These are phyloP conservation scores for Plecturocebus donacophilus DNA, from an alignment of 2,113 vertebrate species.

Conservation along the genomic window DNA sequence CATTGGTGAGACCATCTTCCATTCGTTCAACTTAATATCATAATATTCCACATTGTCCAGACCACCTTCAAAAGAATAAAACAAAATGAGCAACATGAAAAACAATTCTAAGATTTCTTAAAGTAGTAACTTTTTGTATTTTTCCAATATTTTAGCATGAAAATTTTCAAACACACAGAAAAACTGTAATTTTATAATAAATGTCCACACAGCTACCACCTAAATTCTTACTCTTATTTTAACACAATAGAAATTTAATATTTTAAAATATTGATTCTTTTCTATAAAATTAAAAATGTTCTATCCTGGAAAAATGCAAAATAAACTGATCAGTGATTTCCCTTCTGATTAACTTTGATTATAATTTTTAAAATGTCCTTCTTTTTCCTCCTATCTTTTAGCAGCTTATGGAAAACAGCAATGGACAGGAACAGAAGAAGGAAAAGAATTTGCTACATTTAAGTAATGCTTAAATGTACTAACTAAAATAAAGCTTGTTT, in stretches of 20 bases:
- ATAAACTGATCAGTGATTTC: not conserved
- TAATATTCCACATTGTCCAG: slow-evolving; percentile 98
- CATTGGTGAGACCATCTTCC: slow-evolving; percentile 95
- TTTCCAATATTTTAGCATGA: slow-evolving; percentile 15
- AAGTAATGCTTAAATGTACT: not conserved
- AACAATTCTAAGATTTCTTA: not conserved
- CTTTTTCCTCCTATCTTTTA: slow-evolving; percentile 1
- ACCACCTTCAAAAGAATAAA: slow-evolving; percentile 88
- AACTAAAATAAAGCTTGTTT: not conserved
- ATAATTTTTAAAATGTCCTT: slow-evolving; percentile 29
- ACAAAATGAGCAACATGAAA: slow-evolving; percentile 32
- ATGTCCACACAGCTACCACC: not conserved
- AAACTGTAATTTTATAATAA: slow-evolving; percentile 33
- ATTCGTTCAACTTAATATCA: slow-evolving; percentile 95
- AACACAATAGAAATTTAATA: slow-evolving; percentile 6
- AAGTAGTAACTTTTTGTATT: slow-evolving; percentile 3
- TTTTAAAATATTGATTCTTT: not conserved
- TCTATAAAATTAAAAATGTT: slow-evolving; percentile 29
- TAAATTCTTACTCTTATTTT: slow-evolving; percentile 38
- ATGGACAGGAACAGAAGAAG: not conserved
- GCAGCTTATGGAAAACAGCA: slow-evolving; percentile 31
- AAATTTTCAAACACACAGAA: slow-evolving; percentile 14
- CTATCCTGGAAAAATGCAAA: slow-evolving; percentile 17
- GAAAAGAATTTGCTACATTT: slow-evolving; percentile 31
- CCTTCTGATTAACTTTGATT: slow-evolving; percentile 13